Base-by-base conservation (phyloP, 1,140 invertebrate species). In the Hyles vespertilio region DNA sequence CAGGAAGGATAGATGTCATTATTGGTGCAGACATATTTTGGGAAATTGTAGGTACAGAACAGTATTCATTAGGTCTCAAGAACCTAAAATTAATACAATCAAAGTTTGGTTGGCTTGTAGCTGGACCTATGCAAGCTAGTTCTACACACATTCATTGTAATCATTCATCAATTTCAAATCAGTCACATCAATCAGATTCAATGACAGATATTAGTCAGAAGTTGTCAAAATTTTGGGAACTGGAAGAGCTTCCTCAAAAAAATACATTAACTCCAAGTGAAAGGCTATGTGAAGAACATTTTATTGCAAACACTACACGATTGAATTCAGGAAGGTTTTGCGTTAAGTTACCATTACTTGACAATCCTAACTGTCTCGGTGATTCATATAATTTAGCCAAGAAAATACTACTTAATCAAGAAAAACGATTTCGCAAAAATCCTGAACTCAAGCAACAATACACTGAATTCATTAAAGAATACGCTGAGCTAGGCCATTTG, bases 401-500 rank as follows among this genome's bases (percentile, higher is more conserved):
- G 57, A 74, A 62, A 47, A 58, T 62, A 32, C 69, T 70, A n/a
- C 45, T 69, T 11, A 53, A 61, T 48, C 32, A 85, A 32, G 77
- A 88, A 64, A 65, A 64, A 45, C 62, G 68, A 33, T 77, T 84
- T 52, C 63, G 58, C 11, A 66, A 63, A 59, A 63, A 75, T 52
- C 45, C 57, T 32, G 6, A 63, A 10, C 44, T 79, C 2, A 67
- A 74, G 47, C 2, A 11, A 34, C 43, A 65, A 53, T 81, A 81
- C 54, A 32, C 32, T 2, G 43, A 65, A 36, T 65, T 69, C 36
- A 72, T 84, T 5, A 6, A 65, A n/a, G 79, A 80, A 57, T 79
- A 84, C 59, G 11, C 44, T 0, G 44, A 56, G 11, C 59, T 76
- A 61, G 67, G 66, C 4, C 66, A 74, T 62, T 54, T 71, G 2